phyloP scores from a whole-genome alignment of 2,888 invertebrate species.

The Ormyrus thymus region DNA sequence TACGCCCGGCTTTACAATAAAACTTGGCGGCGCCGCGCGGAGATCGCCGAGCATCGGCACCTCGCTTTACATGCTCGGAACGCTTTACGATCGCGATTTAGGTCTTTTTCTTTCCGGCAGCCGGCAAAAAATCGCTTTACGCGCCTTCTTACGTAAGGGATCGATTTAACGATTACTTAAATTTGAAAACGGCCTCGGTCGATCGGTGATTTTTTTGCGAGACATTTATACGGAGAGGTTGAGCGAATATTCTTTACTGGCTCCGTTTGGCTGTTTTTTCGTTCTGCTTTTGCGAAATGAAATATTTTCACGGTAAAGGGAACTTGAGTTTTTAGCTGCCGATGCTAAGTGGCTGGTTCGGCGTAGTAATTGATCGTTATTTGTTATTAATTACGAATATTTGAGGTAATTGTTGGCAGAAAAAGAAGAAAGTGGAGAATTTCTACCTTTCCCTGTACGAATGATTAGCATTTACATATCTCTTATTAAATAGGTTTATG shows the following conservation, averaged over 20 bases:
- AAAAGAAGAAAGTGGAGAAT: slow-evolving; percentile 28
- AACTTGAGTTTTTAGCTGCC: too few species aligned
- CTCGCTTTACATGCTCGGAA: too few species aligned
- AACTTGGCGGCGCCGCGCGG: too few species aligned
- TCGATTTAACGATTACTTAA: slow-evolving; percentile 38
- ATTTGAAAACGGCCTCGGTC: slow-evolving; percentile 3
- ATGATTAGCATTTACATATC: background rate
- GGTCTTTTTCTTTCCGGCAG: slow-evolving; percentile 2
- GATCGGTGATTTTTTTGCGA: too few species aligned
- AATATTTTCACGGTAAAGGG: too few species aligned
- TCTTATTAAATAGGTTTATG: slow-evolving; percentile 19
- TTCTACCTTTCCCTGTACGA: slow-evolving; percentile 5
- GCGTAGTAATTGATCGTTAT: background rate
- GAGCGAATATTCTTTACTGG: too few species aligned
- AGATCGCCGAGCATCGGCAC: too few species aligned
- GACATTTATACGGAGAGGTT: too few species aligned
- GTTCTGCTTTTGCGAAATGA: too few species aligned
- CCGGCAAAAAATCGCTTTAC: background rate
- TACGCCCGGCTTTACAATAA: background rate
- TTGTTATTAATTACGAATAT: background rate
- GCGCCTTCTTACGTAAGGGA: slow-evolving; percentile 21
- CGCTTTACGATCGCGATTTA: slow-evolving; percentile 26
- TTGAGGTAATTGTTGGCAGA: background rate
- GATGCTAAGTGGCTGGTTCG: too few species aligned
- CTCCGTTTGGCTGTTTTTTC: too few species aligned